Evolutionary conservation across 1,140 invertebrate genomes (phyloP), one percentile per base, ranked within the genome.

Genomic region (Archegozetes longisetosus): DNA sequence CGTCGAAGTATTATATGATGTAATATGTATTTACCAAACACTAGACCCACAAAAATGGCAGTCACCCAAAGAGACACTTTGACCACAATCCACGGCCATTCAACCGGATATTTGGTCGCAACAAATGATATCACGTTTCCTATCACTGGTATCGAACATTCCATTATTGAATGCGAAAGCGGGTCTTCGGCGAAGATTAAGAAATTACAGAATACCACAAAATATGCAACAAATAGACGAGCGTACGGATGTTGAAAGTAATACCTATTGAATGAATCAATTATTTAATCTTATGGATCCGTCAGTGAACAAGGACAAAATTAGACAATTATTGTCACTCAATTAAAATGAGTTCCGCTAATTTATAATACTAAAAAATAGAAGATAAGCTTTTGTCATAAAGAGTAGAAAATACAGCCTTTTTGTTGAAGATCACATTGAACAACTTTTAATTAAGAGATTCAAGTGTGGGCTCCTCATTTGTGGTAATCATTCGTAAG

Each of bases 151-250:
- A 78, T 76, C 58, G 70, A 70, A 60, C 75, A 74, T 66, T 78
- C 77, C 56, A 70, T 72, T 49, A 72, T 68, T 62, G 76, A 77
- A 67, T 79, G 77, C 0, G 76, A 76, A 14, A 79, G 72, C n/a
- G 78, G 78, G 66, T 79, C 78, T 63, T 79, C 77, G 22, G 77
- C 77, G 68, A 79, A 79, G 13, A 79, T 73, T 24, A 78, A 68
- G 64, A 79, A 78, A 67, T 79, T 78, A 64, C 76, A 78, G 64
- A 79, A 75, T 23, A 76, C 77, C 14, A 78, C 76, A 64, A 77
- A 72, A 63, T 77, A 77, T 1, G 75, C 74, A 40, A 77, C 69
- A 64, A 76, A 72, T 1, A 78, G 66, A 9, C 78, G 66, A 24
- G 73, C 67, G 63, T 77, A 79, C 4, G 78, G 78, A 67, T 79